Evolutionary conservation across 2,113 vertebrate genomes (phyloP), one percentile per base, ranked within the genome.

Genomic region (Lophura nycthemera): DNA sequence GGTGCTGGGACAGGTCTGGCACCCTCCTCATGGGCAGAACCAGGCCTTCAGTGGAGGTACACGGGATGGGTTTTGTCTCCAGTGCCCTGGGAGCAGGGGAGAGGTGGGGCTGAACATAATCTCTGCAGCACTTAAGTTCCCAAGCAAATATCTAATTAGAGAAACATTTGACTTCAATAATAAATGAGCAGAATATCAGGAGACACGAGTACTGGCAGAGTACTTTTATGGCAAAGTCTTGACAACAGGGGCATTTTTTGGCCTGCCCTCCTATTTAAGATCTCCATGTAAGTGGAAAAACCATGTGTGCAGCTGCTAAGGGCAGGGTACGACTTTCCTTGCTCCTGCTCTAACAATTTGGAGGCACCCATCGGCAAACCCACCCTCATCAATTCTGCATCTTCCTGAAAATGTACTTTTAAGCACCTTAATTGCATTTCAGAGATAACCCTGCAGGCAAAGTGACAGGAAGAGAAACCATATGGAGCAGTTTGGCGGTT

Each of bases 401-500:
- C 98, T 99, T 99, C 98, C 99, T 98, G 99, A 99, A 99, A 99
- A 99, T 98, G 98, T 98, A 98, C 98, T 99, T 99, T 98, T 98
- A 99, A 98, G 98, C 98, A 97, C 97, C 98, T 98, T 99, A 99
- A 99, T 99, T 99, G 99, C 98, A 99, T 99, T 99, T 98, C 98
- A 98, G 98, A 99, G 98, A 98, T 98, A 99, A 99, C 98, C 98
- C 98, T 97, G 98, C 98, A 98, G 98, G 98, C 98, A 97, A 97
- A 98, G 97, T 98, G 98, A 99, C 99, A 99, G 99, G 99, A 99
- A 99, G 98, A 98, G 96, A 97, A 98, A 97, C 97, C 98, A 95
- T 97, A 98, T 98, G 98, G 98, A 98, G 98, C 96, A 97, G 97
- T 88, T 96, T 95, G 96, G 98, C 96, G 98, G 97, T 98, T 96